Conservation (phyloP, 1,140 invertebrate genomes). For the Dolichoris vasculosae region DNA sequence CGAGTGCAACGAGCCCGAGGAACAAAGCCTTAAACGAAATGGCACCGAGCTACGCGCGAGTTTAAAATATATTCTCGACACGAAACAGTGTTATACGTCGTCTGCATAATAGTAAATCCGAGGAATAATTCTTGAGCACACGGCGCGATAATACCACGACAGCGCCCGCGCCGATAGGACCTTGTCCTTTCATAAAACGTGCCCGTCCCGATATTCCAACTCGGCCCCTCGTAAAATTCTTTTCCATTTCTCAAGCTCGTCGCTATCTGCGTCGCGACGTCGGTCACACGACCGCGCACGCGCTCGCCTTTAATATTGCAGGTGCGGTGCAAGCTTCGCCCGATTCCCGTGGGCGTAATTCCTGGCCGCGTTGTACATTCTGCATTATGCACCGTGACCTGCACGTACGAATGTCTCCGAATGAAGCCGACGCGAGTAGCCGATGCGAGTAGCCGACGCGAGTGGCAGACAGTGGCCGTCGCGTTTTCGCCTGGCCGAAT, state of each 20-base stretch:
- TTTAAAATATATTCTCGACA: conserved; percentile 5
- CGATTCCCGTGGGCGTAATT: background rate
- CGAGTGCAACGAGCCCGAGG: background rate
- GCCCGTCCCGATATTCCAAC: background rate
- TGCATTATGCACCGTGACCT: background rate
- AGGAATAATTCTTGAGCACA: background rate
- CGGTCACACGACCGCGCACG: background rate
- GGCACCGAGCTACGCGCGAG: background rate
- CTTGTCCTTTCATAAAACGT: background rate
- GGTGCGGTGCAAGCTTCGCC: background rate
- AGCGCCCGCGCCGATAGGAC: background rate
- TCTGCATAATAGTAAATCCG: conserved; percentile 12
- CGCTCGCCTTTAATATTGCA: conserved; percentile 25
- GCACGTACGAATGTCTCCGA: background rate
- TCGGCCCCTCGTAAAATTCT: conserved; percentile 27
- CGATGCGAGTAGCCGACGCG: no score
- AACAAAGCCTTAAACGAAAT: conserved; percentile 1
- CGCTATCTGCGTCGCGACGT: background rate
- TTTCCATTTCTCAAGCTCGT: background rate
- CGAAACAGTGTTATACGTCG: background rate
- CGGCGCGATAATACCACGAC: background rate
- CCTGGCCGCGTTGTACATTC: background rate
- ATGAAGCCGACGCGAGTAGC: background rate
- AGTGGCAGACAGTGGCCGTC: no score
- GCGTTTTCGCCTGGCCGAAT: no score